These are phyloP conservation scores for Sinodicranocentrus sp. DNA, from an alignment of 2,888 invertebrate genomes.

Conservation along the genomic window DNA sequence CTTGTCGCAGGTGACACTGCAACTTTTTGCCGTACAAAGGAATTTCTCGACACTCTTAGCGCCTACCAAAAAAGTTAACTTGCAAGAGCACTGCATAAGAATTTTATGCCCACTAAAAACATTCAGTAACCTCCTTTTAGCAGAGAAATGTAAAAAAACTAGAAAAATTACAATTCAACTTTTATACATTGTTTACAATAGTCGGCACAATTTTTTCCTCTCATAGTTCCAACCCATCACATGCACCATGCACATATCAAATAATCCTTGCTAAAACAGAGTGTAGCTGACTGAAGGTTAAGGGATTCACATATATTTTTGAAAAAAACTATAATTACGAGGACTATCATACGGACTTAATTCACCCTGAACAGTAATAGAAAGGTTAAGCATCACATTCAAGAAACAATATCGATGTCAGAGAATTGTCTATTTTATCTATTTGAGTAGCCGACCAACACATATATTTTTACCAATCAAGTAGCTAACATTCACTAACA, in stretches of 20 bases:
- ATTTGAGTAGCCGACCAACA: too few species aligned
- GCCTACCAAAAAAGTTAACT: not conserved
- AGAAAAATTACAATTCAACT: conserved; percentile 25
- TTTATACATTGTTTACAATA: not conserved
- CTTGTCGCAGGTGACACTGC: conserved; percentile 45
- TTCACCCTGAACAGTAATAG: conserved; percentile 35
- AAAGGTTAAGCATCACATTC: conserved; percentile 37
- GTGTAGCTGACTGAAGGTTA: not conserved
- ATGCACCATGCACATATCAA: conserved; percentile 10
- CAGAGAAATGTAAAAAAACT: conserved; percentile 14
- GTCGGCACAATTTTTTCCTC: not conserved
- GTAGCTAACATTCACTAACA: conserved; percentile 3
- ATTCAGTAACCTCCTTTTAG: not conserved
- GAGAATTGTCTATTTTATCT: not conserved
- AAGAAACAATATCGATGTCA: conserved; percentile 33
- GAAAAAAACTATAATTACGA: conserved; percentile 12
- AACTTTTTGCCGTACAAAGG: conserved; percentile 32
- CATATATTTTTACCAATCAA: not conserved
- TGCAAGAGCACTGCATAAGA: conserved; percentile 1
- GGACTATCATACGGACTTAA: conserved; percentile 23
- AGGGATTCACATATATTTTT: conserved; percentile 9
- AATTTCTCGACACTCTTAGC: conserved; percentile 17
- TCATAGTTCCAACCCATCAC: not conserved
- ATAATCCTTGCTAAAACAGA: conserved; percentile 25
- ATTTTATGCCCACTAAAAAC: conserved; percentile 3